Conservation (phyloP, 2,113 vertebrate species). For the Mormyrus iriodes region DNA sequence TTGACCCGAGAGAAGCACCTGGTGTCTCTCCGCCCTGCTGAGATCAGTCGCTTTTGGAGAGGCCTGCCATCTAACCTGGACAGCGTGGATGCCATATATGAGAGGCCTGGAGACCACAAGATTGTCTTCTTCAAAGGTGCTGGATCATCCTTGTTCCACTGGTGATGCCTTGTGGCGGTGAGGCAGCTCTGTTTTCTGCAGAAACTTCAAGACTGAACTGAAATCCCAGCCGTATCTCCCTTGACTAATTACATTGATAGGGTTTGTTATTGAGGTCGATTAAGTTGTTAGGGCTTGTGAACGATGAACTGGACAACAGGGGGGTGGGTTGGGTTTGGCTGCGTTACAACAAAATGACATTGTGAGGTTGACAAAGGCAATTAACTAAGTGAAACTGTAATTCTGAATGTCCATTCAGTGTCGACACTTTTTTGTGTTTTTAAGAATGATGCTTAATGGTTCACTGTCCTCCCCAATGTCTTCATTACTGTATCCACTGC, state of each 20-base stretch:
- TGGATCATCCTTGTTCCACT: neutral
- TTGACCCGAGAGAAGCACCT: slow-evolving; percentile 87
- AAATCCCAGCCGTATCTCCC: neutral
- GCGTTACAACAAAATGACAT: neutral
- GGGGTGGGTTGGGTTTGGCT: neutral
- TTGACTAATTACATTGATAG: neutral
- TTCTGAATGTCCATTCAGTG: neutral
- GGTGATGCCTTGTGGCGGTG: neutral
- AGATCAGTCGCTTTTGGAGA: slow-evolving; percentile 92
- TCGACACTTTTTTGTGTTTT: neutral
- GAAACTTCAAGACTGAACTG: neutral
- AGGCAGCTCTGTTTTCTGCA: neutral
- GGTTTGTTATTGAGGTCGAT: neutral
- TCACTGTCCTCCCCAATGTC: neutral
- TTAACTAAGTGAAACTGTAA: neutral
- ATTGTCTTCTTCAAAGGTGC: slow-evolving; percentile 97
- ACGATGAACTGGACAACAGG: neutral
- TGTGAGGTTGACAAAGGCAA: neutral
- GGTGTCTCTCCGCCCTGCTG: slow-evolving; percentile 84
- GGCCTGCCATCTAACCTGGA: slow-evolving; percentile 84
- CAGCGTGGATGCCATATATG: slow-evolving; percentile 84
- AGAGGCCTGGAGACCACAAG: slow-evolving; percentile 83
- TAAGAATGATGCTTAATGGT: neutral
- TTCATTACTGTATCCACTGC: neutral
- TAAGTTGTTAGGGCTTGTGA: neutral